Evolutionary conservation across 2,888 invertebrate species (phyloP), one percentile per base, ranked within the genome.

Genomic region (Linnaemya vulpina): DNA sequence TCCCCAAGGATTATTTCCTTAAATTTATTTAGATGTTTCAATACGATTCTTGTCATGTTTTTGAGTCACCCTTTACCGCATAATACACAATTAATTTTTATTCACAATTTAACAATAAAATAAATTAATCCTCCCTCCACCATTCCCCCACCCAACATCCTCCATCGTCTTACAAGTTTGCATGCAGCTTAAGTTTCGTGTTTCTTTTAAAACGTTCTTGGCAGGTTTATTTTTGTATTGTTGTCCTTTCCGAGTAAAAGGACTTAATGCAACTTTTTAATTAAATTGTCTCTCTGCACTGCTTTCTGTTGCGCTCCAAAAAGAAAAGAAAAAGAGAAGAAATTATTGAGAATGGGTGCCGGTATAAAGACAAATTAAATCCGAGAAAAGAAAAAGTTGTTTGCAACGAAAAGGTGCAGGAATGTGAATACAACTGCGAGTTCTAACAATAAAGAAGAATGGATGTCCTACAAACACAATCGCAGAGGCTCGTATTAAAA

Each of bases 261-360:
- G 55, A 53, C 76, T 51, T 71, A 65, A 82, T 76, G 75, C 76
- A 77, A 76, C 76, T 82, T 76, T 70, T 82, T 71, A 76, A 82
- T 82, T 82, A 76, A 82, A 82, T 82, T 82, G 74, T 62, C 74
- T 74, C 74, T 74, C 60, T 51, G 25, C 65, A 58, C 58, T 67
- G 67, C 68, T 75, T 63, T 81, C 55, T 17, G 40, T 74, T 80
- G 67, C 40, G 4, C 67, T 30, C 15, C n/a, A n/a, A n/a, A n/a
- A n/a, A n/a, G n/a, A n/a, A n/a, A n/a, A n/a, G n/a, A n/a, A n/a
- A n/a, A n/a, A n/a, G n/a, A 25, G 51, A 9, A 53, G 13, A 22
- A 38, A 51, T 38, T n/a, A 38, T 13, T 30, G 30, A n/a, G 7
- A 22, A 9, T n/a, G n/a, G n/a, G n/a, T n/a, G n/a, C n/a, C n/a